Percentiles rank a stretch among this genome's conserved stretches.
These are phyloP conservation scores for Clunio marinus DNA, from an alignment of 2,888 invertebrate genomes.

Conservation along the genomic window DNA sequence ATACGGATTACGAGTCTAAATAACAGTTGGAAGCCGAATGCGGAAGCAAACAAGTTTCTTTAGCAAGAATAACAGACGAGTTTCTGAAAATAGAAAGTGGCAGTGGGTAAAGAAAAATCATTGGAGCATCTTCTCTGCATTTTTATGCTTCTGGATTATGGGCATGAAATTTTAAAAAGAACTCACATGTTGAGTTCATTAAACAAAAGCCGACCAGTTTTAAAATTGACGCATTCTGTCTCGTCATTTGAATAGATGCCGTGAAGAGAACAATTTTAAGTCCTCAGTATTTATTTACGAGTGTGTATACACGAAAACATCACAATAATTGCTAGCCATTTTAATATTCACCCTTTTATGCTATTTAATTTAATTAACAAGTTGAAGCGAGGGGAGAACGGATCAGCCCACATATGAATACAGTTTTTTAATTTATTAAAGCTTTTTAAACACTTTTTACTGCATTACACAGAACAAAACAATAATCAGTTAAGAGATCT, in stretches of 20 bases:
- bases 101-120: no score
- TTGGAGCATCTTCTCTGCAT: constrained; percentile 18
- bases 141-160: constrained; percentile 23
- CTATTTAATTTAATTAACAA: constrained; percentile 1
- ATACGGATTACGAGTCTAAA: background rate
- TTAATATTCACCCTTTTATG: constrained; percentile 10
- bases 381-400: background rate
- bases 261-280: background rate
- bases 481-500: background rate
- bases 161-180: constrained; percentile 29
- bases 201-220: background rate
- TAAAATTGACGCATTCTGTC: background rate
- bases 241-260: background rate
- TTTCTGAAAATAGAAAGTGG: constrained; percentile 28
- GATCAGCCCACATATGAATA: background rate
- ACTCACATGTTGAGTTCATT: background rate
- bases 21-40: constrained; percentile 31
- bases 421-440: background rate
- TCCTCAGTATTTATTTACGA: background rate
- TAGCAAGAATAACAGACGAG: constrained; percentile 3
- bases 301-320: no score
- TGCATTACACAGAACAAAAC: background rate
- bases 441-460: background rate
- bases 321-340: background rate
- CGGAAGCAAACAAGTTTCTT: constrained; percentile 34